These are phyloP conservation scores for Coccyzus lansbergi DNA, from an alignment of 2,797 vertebrate species.

Conservation along the genomic window DNA sequence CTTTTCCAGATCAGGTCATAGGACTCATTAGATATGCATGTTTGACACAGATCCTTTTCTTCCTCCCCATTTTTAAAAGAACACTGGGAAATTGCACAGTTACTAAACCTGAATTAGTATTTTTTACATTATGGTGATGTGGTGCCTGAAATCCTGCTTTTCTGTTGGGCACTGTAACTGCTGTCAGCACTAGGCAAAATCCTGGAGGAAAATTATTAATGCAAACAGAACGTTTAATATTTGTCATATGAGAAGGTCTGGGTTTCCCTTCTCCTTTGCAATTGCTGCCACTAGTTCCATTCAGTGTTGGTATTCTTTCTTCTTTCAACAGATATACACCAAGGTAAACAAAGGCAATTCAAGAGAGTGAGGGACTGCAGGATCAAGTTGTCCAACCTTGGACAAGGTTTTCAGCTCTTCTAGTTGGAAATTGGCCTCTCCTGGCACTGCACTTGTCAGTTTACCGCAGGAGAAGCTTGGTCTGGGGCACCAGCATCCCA, in stretches of 20 bases:
- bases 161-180: slow-evolving; percentile 21
- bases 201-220: not conserved
- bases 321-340: not conserved
- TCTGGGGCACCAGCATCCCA: not conserved
- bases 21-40: slow-evolving; percentile 39
- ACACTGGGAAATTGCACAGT: slow-evolving; percentile 58
- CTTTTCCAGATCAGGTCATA: slow-evolving; percentile 34
- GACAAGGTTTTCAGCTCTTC: not conserved
- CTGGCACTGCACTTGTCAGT: not conserved
- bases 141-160: slow-evolving; percentile 48
- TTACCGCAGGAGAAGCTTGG: not conserved
- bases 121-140: slow-evolving; percentile 14
- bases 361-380: not conserved
- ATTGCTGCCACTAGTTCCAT: not conserved
- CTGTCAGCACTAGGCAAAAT: slow-evolving; percentile 25
- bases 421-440: slow-evolving; percentile 5
- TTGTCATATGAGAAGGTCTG: not conserved
- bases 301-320: not conserved
- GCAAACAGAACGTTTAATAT: slow-evolving; percentile 16
- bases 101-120: slow-evolving; percentile 52
- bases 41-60: slow-evolving; percentile 43
- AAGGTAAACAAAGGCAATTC: not conserved
- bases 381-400: not conserved
- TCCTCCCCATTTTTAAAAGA: slow-evolving; percentile 47
- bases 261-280: slow-evolving; percentile 13